phyloP scores from a whole-genome alignment of 2,797 vertebrate genomes.

The Pampus argenteus region DNA sequence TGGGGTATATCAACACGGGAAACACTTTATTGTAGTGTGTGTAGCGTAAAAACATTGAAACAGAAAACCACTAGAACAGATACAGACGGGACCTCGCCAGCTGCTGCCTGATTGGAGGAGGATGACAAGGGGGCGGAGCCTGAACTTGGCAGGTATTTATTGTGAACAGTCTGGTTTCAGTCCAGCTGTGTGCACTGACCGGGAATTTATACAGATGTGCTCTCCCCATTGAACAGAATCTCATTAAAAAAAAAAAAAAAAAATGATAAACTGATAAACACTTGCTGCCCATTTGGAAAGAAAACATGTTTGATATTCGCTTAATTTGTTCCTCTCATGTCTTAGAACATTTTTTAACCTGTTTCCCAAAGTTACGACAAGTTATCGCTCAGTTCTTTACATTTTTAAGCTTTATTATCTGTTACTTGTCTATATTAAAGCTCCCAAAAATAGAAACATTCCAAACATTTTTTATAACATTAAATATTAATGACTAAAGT shows the following conservation, averaged over 20 bases:
- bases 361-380: no score
- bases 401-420: no score
- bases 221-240: background rate
- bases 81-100: conserved; percentile 47
- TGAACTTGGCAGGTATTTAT: background rate
- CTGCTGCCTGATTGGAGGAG: conserved; percentile 53
- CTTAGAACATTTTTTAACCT: background rate
- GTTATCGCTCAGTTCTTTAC: no score
- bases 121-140: conserved; percentile 3
- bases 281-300: conserved; percentile 16
- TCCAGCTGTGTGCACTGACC: background rate
- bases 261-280: no score
- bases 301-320: background rate
- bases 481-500: no score
- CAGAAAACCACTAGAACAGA: conserved; percentile 73
- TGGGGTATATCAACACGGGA: conserved; percentile 92
- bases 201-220: no score
- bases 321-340: background rate
- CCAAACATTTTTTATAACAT: no score
- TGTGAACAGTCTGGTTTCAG: background rate
- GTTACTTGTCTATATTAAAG: no score
- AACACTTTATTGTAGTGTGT: conserved; percentile 84
- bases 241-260: no score
- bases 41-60: conserved; percentile 94
- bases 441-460: no score